Evolutionary conservation across 64 coral and sea anemone species (phyloP).

Genomic region (Acropora tenuis): DNA sequence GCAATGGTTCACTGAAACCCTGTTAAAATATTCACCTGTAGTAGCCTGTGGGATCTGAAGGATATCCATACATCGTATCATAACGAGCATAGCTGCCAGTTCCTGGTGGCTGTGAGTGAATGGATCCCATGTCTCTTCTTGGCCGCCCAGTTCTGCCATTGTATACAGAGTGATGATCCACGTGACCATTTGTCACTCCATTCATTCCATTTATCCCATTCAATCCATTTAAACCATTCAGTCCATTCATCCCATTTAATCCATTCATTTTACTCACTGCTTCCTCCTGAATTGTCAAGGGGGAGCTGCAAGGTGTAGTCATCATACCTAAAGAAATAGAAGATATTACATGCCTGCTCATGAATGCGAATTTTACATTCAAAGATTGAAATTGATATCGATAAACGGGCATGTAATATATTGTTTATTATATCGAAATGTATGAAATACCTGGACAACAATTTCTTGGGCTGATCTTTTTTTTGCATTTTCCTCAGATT

Average conservation of each 20-base stretch:
- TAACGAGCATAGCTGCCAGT: background rate
- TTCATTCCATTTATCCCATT: conserved; percentile 51
- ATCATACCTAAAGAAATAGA: conserved; percentile 24
- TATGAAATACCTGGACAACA: no score
- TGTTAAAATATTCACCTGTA: background rate
- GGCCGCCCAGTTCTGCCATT: background rate
- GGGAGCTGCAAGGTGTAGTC: conserved; percentile 59
- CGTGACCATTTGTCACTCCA: conserved; percentile 57
- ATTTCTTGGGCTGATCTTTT: no score
- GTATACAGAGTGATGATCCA: conserved; percentile 17
- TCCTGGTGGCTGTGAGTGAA: background rate
- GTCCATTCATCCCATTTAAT: conserved; percentile 3
- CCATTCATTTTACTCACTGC: background rate
- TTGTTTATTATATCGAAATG: no score
- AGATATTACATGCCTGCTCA: background rate
- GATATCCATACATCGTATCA: conserved; percentile 22
- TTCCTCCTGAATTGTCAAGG: conserved; percentile 70
- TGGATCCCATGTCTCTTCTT: background rate
- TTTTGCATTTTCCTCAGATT: no score
- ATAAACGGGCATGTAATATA: no score
- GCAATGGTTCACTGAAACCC: no score
- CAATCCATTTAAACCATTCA: conserved; percentile 27
- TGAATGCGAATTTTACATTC: no score
- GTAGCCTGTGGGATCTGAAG: conserved; percentile 30
- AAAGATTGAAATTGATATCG: no score